Evolutionary conservation across 1,140 invertebrate genomes (phyloP).

Genomic region (Metopolophium dirhodum): DNA sequence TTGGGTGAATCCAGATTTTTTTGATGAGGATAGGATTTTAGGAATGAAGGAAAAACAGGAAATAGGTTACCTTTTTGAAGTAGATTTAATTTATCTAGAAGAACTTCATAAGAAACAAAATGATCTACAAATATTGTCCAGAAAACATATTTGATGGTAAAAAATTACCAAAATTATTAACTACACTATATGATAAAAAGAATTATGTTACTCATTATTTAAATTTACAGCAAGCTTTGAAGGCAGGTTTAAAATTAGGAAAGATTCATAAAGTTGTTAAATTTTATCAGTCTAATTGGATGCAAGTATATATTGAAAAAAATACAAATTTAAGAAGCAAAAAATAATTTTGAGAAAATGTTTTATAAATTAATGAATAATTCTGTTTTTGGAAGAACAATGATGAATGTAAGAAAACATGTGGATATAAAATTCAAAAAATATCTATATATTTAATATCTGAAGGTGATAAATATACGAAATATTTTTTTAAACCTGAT

Average conservation of each 20-base stretch:
- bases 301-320: slow-evolving; percentile 29
- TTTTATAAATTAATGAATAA: not conserved
- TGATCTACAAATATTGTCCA: slow-evolving; percentile 15
- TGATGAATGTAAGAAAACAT: too few relatives aligned
- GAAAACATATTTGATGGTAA: slow-evolving; percentile 19
- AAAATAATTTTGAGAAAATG: not conserved
- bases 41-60: slow-evolving; percentile 1
- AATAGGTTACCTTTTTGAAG: slow-evolving; percentile 43
- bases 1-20: slow-evolving; percentile 30
- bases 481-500: too few relatives aligned
- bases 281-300: slow-evolving; percentile 17
- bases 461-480: too few relatives aligned
- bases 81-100: slow-evolving; percentile 51
- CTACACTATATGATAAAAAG: slow-evolving; percentile 23
- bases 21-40: not conserved
- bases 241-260: not conserved
- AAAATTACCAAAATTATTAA: slow-evolving; percentile 21
- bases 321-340: not conserved
- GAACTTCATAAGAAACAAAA: slow-evolving; percentile 26
- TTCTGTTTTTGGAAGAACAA: not conserved
- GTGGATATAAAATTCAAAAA: too few relatives aligned
- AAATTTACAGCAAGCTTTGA: not conserved
- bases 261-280: not conserved
- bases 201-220: slow-evolving; percentile 34
- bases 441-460: too few relatives aligned